Evolutionary conservation across 2,888 invertebrate genomes (phyloP).

Genomic region (Hartigia nigra): DNA sequence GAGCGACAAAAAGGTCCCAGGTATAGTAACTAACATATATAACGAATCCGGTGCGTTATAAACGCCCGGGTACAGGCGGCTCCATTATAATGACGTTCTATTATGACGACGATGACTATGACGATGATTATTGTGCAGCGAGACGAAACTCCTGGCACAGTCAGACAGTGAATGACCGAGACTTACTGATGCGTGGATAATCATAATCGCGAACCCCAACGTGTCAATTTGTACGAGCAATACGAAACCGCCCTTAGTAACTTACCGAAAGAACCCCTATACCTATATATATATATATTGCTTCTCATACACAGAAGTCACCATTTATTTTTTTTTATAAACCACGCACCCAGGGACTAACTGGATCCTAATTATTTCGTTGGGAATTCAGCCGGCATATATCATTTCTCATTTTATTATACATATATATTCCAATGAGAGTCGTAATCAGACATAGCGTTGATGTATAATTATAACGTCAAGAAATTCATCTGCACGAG

Average conservation of each 20-base stretch:
- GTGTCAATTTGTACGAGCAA: constrained; percentile 38
- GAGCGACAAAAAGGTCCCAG: not conserved
- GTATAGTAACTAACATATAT: not conserved
- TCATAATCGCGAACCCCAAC: constrained; percentile 41
- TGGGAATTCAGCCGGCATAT: not conserved
- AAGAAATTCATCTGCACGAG: not conserved
- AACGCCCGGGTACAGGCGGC: not conserved
- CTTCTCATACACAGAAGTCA: not conserved
- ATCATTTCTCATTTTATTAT: not conserved
- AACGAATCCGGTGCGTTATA: not conserved
- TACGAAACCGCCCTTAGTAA: not conserved
- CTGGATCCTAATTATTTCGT: not conserved
- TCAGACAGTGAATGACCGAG: constrained; percentile 7
- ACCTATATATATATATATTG: not conserved
- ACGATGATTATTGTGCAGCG: not conserved
- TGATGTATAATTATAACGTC: not conserved
- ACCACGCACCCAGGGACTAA: not conserved
- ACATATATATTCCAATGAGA: not conserved
- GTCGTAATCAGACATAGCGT: not conserved
- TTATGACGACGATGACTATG: not conserved
- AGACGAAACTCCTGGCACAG: not conserved
- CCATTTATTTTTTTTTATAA: not conserved
- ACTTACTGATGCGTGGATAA: constrained; percentile 55
- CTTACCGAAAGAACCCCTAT: not conserved
- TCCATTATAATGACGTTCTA: not conserved